These are phyloP conservation scores for Leptinotarsa haldemani DNA, from an alignment of 2,888 invertebrate genomes.

Conservation along the genomic window DNA sequence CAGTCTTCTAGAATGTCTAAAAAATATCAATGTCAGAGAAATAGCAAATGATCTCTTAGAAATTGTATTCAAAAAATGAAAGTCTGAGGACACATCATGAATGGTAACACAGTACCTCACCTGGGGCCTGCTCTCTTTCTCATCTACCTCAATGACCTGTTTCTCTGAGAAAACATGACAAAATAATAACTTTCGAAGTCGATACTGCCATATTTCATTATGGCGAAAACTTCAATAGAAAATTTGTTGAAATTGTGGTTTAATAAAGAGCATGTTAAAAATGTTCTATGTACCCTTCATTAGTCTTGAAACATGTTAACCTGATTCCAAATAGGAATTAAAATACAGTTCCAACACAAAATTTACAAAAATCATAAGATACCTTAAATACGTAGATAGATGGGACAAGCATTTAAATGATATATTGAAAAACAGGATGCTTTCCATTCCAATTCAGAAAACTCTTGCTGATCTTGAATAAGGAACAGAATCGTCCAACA, in stretches of 20 bases:
- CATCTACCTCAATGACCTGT: not conserved
- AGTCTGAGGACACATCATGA: not conserved
- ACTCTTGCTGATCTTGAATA: too few relatives aligned
- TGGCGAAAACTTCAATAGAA: not conserved
- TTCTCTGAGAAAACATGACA: not conserved
- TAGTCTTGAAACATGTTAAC: not conserved
- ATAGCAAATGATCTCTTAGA: not conserved
- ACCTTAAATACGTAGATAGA: too few relatives aligned
- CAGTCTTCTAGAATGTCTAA: not conserved
- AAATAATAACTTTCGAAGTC: not conserved
- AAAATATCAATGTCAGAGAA: not conserved
- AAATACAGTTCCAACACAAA: not conserved
- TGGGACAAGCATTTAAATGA: too few relatives aligned
- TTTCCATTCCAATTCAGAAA: too few relatives aligned
- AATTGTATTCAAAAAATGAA: not conserved
- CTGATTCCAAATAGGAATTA: not conserved
- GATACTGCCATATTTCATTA: not conserved
- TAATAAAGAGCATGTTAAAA: not conserved
- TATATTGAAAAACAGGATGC: too few relatives aligned
- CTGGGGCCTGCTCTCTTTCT: not conserved
- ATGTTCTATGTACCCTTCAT: not conserved
- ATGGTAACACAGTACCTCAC: not conserved
- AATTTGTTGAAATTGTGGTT: not conserved
- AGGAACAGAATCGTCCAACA: too few relatives aligned
- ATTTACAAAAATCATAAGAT: too few relatives aligned